Base-by-base conservation (phyloP, 2,888 invertebrate genomes). In the Eudasyphora cyanicolor region DNA sequence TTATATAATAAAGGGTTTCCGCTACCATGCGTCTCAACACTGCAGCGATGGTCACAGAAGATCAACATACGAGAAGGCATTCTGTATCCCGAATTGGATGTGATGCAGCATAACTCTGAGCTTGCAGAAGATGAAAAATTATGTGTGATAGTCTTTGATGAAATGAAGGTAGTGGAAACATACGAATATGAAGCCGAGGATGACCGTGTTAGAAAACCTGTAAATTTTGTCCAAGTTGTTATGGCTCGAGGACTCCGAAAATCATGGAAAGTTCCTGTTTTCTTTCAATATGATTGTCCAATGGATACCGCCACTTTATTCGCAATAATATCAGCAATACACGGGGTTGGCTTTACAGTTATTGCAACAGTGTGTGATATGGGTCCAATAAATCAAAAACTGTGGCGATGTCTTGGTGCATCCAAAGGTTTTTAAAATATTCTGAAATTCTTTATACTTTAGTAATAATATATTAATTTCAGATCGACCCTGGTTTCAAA, bases 401-500 rank as follows among this genome's bases (percentile, higher is more conserved):
- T 82, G 21, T 85, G 79, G 80, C 57, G 21, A 29, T 24, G 67
- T 4, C 77, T 82, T 5, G 42, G 24, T 10, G 38, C 79, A 8
- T 49, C 79, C 32, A 62, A 54, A 57, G 45, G 19, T 54, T 38
- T 67, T 67, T 51, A 38, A 38, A 38, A 38, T n/a, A n/a, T n/a
- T n/a, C n/a, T n/a, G n/a, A n/a, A n/a, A n/a, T n/a, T n/a, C n/a
- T n/a, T n/a, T n/a, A n/a, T n/a, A n/a, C n/a, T n/a, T n/a, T n/a
- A n/a, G n/a, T n/a, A n/a, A n/a, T n/a, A n/a, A n/a, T n/a, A n/a
- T n/a, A n/a, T n/a, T n/a, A n/a, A n/a, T n/a, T n/a, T n/a, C n/a
- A 82, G 67, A 45, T 49, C 75, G 84, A 19, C 74, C 83, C 1
- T 87, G 81, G 83, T 81, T 87, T 17, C 8, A 24, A 2, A 77